Conservation (phyloP, 2,113 vertebrate species). For the Psophia crepitans region DNA sequence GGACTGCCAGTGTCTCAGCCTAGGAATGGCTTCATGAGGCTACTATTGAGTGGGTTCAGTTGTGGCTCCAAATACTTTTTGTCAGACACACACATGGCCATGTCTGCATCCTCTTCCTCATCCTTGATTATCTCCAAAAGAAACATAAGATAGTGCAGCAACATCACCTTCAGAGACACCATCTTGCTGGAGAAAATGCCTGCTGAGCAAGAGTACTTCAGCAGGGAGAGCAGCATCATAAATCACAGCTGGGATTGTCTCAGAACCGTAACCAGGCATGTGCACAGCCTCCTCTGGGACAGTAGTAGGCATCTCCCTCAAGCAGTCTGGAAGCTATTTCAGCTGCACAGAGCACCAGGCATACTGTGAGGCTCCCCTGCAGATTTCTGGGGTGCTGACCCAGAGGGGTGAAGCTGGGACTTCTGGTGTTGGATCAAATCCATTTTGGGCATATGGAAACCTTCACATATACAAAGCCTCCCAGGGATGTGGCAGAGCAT, state of each 20-base stretch:
- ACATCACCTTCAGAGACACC: not conserved
- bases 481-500: not conserved
- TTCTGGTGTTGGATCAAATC: not conserved
- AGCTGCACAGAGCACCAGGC: not conserved
- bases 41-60: not conserved
- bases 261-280: fast-evolving
- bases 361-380: not conserved
- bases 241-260: not conserved
- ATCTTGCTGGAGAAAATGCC: not conserved
- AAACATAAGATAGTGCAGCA: not conserved
- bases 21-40: not conserved
- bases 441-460: not conserved
- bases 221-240: not conserved
- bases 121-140: not conserved
- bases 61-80: not conserved
- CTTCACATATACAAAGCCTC: not conserved
- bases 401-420: not conserved
- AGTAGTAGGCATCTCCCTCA: not conserved
- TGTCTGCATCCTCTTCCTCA: not conserved
- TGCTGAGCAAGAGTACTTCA: not conserved
- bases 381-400: not conserved
- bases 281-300: not conserved
- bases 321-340: not conserved
- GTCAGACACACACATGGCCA: no score
- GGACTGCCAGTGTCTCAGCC: not conserved